Evolutionary conservation across 2,888 invertebrate genomes (phyloP).

Genomic region (Drosophila maculinotata): DNA sequence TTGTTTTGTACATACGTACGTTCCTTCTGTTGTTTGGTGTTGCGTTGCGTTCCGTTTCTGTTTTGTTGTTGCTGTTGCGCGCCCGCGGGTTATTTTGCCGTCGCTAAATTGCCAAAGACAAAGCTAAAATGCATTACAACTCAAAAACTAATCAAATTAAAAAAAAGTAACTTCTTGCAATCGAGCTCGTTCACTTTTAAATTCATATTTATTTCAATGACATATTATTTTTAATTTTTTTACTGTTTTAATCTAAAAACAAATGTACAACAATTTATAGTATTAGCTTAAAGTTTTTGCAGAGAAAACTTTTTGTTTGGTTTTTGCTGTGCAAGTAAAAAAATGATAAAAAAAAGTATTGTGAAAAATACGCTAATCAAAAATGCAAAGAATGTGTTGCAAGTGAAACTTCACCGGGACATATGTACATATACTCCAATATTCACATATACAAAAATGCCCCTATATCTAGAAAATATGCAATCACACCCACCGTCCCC

Average conservation of each 20-base stretch:
- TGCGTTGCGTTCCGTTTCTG: conserved; percentile 39
- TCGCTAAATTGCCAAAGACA: conserved; percentile 74
- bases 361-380: conserved; percentile 22
- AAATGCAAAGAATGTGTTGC: conserved; percentile 14
- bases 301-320: conserved; percentile 23
- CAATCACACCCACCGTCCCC: conserved; percentile 4
- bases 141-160: conserved; percentile 1
- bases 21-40: conserved; percentile 42
- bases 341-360: conserved; percentile 3
- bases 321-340: conserved; percentile 33
- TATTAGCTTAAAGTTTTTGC: conserved; percentile 7
- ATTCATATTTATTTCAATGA: not conserved
- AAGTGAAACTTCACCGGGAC: conserved; percentile 39
- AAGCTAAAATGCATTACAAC: conserved; percentile 20
- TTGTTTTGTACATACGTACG: conserved; percentile 30
- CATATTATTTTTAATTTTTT: conserved; percentile 27
- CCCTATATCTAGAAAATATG: conserved; percentile 28
- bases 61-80: conserved; percentile 43
- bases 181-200: conserved; percentile 1
- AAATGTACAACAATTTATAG: conserved; percentile 13
- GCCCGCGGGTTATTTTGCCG: conserved; percentile 72
- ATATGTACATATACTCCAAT: not conserved
- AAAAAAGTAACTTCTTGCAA: conserved; percentile 15
- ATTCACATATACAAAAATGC: conserved; percentile 19
- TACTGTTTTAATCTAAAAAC: conserved; percentile 24